Evolutionary conservation across 2,888 invertebrate species (phyloP), one percentile per base, ranked within the genome.

Genomic region (Phasia obesa): DNA sequence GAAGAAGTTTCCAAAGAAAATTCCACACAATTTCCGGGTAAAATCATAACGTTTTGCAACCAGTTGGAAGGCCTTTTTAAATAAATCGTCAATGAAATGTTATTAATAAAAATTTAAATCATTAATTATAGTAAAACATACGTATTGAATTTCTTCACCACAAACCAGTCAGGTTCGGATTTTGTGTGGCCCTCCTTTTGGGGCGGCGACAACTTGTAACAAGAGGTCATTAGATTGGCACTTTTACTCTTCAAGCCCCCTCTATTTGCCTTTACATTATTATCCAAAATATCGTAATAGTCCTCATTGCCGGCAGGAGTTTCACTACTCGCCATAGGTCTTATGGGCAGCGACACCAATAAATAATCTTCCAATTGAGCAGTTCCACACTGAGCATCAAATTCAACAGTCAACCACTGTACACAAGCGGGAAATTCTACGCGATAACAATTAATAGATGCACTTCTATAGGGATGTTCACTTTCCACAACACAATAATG

Each of bases 1-100:
- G 98, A 97, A 0, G 98, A 97, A 0, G 99, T 98, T 92, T 99
- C 99, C 88, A 99, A 90, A 0, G 98, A 98, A 91, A 99, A 98
- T 87, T 98, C 94, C 0, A 99, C 96, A 92, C 98, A 97, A 90
- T 98, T 97, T 19, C 98, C 98, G 42, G 98, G 98, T 49, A 98
- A 92, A 76, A 98, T 93, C 15, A 98, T 92, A 0, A 96, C 95
- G 86, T 94, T 95, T 87, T 96, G 95, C 0, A 98, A 97, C 98
- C 99, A 99, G 74, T 90, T 89, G 5, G 90, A 88, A 2, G 90
- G 80, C 4, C 91, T 91, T 0, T 11, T 35, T 1, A 35, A 35
- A 35, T 1, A 35, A 11, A 11, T 4, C 2, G 35, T 11, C 1
- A 31, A 35, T 2, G 19, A 35, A 27, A 15, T 15, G 19, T 31